Conservation (phyloP, 2,888 invertebrate genomes). For the Drosophila niveifrons region DNA sequence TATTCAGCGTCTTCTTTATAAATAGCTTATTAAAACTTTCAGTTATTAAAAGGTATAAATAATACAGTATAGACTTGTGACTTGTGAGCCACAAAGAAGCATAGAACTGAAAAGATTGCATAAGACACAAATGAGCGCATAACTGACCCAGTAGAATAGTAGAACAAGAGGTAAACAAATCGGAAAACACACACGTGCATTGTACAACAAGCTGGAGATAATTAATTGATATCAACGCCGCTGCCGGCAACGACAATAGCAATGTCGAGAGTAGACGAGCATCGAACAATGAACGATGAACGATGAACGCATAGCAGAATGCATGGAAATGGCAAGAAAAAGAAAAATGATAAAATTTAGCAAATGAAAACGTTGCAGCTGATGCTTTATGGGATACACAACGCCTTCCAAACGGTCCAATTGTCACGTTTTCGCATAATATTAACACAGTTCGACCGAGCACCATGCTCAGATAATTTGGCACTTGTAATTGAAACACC, state of each 20-base stretch:
- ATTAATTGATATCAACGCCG: constrained; percentile 36
- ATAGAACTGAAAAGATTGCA: background rate
- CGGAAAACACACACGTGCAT: constrained; percentile 30
- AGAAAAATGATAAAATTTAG: constrained; percentile 23
- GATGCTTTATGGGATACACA: constrained; percentile 29
- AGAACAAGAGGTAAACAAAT: constrained; percentile 6
- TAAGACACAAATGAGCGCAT: background rate
- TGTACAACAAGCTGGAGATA: constrained; percentile 15
- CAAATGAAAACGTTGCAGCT: constrained; percentile 30
- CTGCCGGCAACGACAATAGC: background rate
- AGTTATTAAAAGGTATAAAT: too few species aligned
- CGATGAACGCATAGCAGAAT: constrained; percentile 23
- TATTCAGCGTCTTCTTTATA: too few species aligned
- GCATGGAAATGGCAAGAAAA: constrained; percentile 28
- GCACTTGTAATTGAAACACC: constrained; percentile 34
- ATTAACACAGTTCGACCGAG: constrained; percentile 42
- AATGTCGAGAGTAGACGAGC: background rate
- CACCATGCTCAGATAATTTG: constrained; percentile 36
- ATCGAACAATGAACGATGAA: background rate
- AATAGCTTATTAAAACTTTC: too few species aligned
- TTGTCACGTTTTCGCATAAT: constrained; percentile 72
- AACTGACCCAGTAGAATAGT: constrained; percentile 41
- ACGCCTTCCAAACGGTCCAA: constrained; percentile 29
- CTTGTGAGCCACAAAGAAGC: background rate
- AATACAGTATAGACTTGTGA: too few species aligned